Evolutionary conservation across 1,140 invertebrate genomes (phyloP).

Genomic region (Littorina saxatilis): DNA sequence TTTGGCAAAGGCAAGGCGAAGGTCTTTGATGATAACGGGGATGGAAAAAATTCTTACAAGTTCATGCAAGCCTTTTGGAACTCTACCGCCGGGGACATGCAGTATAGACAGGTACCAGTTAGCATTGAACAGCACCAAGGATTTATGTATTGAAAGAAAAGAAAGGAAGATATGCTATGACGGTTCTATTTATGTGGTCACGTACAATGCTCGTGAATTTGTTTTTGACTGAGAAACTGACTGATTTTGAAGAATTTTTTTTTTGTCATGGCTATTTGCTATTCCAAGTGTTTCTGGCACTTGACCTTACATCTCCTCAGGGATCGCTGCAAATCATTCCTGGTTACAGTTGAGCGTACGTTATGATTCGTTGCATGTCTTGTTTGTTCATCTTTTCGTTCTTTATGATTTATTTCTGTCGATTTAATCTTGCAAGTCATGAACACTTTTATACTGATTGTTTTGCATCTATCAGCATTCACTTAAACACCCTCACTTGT

Average conservation of each 20-base stretch:
- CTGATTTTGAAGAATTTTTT: not conserved
- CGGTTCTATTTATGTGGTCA: not conserved
- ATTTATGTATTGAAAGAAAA: not conserved
- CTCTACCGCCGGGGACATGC: not conserved
- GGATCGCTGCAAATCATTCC: no score
- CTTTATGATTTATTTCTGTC: no score
- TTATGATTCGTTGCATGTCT: no score
- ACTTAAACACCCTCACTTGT: no score
- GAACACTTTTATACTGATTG: no score
- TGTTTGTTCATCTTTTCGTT: no score
- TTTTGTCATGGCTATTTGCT: not conserved
- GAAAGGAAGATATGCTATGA: no score
- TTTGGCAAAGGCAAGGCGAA: not conserved
- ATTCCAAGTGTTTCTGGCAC: not conserved
- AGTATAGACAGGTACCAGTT: constrained; percentile 3
- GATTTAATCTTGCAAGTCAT: no score
- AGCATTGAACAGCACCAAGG: not conserved
- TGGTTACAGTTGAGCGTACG: no score
- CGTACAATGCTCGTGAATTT: not conserved
- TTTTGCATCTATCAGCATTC: no score
- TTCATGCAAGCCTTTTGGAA: constrained; percentile 6
- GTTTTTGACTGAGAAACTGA: not conserved
- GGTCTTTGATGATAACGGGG: constrained; percentile 11
- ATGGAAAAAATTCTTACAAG: constrained; percentile 15
- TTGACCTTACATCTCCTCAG: no score